Evolutionary conservation across 2,113 vertebrate genomes (phyloP), one percentile per base, ranked within the genome.

Genomic region (Trichomycterus rosablanca): DNA sequence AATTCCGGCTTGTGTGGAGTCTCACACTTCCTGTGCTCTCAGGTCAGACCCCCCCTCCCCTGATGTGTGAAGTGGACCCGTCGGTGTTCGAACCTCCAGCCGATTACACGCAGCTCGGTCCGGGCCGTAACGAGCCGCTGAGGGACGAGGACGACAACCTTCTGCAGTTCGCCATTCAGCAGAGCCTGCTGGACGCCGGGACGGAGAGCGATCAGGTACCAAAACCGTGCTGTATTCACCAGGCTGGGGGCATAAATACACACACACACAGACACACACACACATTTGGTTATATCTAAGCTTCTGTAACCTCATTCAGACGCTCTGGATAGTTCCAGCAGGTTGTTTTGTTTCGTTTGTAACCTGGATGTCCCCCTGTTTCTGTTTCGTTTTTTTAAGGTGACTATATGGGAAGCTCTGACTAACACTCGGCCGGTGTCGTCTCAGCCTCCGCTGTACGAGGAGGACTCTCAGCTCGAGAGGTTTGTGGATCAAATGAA

Each of bases 391-490:
- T 9, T 52, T 44, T 40, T 55, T 15, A 12, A 96, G 94, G 94
- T 97, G 74, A 97, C 93, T 11, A 89, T 97, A 48, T 97, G 94
- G 94, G 94, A 97, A 67, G 94, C 94, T 1, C 81, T 97, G 71
- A 95, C 91, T 64, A 95, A 92, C 82, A 91, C 87, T 2, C 87
- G 92, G 9, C 92, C 86, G 0, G 80, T 82, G 12, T 56, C 63
- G 51, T 77, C 84, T 8, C 89, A 84, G 54, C 85, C 87, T 0
- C 80, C 81, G 0, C 80, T 88, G 18, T 93, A 90, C 0, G 92
- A 95, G 12, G 94, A 94, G 18, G 91, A 93, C 59, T 85, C 91
- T 51, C 93, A 95, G 77, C 83, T 95, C 67, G 93, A 97, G 80
- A 87, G 91, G 93, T 94, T 68, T 78, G 73, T 51, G 35, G 18